These are phyloP conservation scores for Lates calcarifer DNA, from an alignment of 2,113 vertebrate genomes.

Conservation along the genomic window DNA sequence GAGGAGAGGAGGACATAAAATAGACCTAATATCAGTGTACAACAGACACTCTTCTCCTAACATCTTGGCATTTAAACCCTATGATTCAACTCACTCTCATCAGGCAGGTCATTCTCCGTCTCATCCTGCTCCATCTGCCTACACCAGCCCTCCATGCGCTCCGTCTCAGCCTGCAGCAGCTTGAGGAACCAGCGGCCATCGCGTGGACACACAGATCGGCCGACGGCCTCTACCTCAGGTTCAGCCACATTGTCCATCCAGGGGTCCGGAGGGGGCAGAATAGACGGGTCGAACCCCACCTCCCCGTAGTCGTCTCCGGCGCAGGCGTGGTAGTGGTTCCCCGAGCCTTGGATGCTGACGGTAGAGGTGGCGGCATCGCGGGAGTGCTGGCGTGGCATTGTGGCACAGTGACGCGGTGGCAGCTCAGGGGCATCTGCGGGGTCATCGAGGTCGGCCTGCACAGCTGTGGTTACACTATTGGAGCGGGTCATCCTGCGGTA, in stretches of 20 bases:
- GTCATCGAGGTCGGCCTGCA: slow-evolving; percentile 88
- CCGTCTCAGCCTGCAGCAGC: slow-evolving; percentile 95
- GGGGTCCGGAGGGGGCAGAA: slow-evolving; percentile 97
- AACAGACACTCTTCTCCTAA: slow-evolving; percentile 31
- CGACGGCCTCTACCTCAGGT: slow-evolving; percentile 40
- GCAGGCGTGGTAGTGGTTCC: slow-evolving; percentile 97
- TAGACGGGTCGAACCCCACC: slow-evolving; percentile 95
- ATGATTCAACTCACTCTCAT: slow-evolving; percentile 90
- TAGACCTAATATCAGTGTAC: not conserved
- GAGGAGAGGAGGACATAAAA: slow-evolving; percentile 25
- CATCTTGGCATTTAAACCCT: slow-evolving; percentile 14
- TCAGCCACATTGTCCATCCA: slow-evolving; percentile 96
- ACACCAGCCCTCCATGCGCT: slow-evolving; percentile 99
- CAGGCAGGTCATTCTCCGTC: slow-evolving; percentile 90
- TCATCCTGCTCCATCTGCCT: slow-evolving; percentile 96
- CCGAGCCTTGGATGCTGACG: slow-evolving; percentile 97
- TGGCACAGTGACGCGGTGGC: slow-evolving; percentile 80
- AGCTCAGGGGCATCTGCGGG: slow-evolving; percentile 31
- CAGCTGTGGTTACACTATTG: slow-evolving; percentile 92
- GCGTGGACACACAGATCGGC: slow-evolving; percentile 91
- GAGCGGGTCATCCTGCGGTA: slow-evolving; percentile 79
- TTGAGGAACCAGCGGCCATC: slow-evolving; percentile 99
- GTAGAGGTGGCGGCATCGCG: slow-evolving; percentile 93
- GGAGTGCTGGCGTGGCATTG: slow-evolving; percentile 92
- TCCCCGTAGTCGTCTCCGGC: slow-evolving; percentile 92